Base-by-base conservation (phyloP, 2,888 invertebrate species). In the Subacronicta megacephala region DNA sequence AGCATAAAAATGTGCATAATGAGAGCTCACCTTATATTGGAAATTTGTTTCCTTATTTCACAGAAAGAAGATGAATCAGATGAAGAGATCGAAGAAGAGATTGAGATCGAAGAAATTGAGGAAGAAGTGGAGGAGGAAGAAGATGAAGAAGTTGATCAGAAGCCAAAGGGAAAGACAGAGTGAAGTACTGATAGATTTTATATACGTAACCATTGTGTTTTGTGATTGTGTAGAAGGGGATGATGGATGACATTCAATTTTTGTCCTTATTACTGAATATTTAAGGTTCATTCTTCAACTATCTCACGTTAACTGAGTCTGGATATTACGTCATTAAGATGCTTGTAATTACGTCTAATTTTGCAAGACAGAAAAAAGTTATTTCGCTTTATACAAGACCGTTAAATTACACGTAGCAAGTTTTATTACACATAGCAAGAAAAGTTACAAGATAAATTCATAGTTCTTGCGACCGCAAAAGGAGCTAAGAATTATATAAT, bases 1-100 rank as follows among this genome's bases (percentile, higher is more conserved):
- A n/a, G n/a, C n/a, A n/a, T n/a, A n/a, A n/a, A n/a, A n/a, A n/a
- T n/a, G n/a, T n/a, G n/a, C n/a, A n/a, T n/a, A n/a, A n/a, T n/a
- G n/a, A n/a, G n/a, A n/a, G n/a, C n/a, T n/a, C n/a, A n/a, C n/a
- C n/a, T n/a, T n/a, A n/a, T n/a, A n/a, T n/a, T n/a, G n/a, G n/a
- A n/a, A n/a, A n/a, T n/a, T n/a, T n/a, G n/a, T 31, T n/a, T 31
- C 31, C 13, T n/a, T 9, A 29, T 40, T 36, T 73, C 76, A 44
- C 83, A 94, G 93, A 90, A 92, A 44, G 89, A 90, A 36, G 88
- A 91, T 38, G 84, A 85, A 18, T 89, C 91, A n/a, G 92, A 94
- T 20, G 93, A 93, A 17, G 87, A 84, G 68, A 82, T 90, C 3
- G 93, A 92, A 44, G 90, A 90, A 59, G 90, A 91, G 65, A 86